Base-by-base conservation (phyloP, 2,888 invertebrate genomes). In the Apotomis betuletana region DNA sequence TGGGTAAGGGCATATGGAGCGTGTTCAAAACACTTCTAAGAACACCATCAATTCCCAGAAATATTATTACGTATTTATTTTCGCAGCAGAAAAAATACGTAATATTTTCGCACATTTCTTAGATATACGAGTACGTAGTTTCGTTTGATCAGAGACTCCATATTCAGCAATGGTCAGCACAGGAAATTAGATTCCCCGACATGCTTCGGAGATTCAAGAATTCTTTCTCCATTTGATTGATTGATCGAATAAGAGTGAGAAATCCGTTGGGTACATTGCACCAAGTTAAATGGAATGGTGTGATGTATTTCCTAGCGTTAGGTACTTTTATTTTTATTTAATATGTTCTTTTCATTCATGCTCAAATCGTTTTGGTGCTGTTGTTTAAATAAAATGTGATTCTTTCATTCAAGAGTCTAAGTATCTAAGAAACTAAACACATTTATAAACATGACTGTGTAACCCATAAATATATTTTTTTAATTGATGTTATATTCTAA, bases 121-220 rank as follows among this genome's bases (percentile, higher is more conserved):
- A 49, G 41, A 51, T 27, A 5, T 41, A 61, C n/a, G 6, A 46
- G 41, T 6, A 57, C 63, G 55, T 59, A 52, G 59, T 64, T 70
- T 70, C 70, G 64, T 70, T 70, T 59, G 64, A 64, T 59, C 69
- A 64, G 51, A 58, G 58, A 58, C 57, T 27, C 27, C 44, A 51
- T 55, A 67, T 70, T 67, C 70, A 61, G 70, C 60, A 64, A 12
- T 70, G 70, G 65, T 70, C 70, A 70, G 70, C 38, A 46, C 70
- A 70, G 70, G 70, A 70, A 70, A 70, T 70, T 65, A 70, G 64
- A 70, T 61, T 70, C 70, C 60, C 49, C 51, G 70, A 70, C 70
- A 67, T 67, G 60, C 60, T 38, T 67, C 55, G 54, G 64, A 59
- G 54, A 64, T 64, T 64, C 70, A 44, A 64, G 59, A 70, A 65